Evolutionary conservation across 1,140 invertebrate species (phyloP), one percentile per base, ranked within the genome.

Genomic region (Panagrolaimus sp.): DNA sequence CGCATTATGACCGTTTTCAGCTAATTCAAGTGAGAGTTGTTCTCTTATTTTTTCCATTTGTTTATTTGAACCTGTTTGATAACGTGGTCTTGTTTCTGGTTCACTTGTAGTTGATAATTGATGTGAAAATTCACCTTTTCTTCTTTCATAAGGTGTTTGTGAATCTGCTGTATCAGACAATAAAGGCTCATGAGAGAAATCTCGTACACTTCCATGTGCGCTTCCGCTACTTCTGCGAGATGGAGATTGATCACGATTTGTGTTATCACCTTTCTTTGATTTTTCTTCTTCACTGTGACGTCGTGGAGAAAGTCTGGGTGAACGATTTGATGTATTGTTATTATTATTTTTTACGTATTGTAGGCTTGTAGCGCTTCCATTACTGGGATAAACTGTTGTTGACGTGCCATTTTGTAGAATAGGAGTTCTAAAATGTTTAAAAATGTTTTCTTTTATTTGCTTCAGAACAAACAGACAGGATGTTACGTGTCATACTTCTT

Each of bases 371-470:
- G 67, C 63, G 47, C 73, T 76, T 20, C 73, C 73, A 53, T 74
- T 74, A 43, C 76, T 70, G 7, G 73, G 74, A 53, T 75, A 74
- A 16, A 74, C 74, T 38, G 67, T 68, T 11, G 73, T 69, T 20
- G 73, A 74, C 31, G 38, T 72, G 61, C 65, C 65, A 47, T 67
- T 73, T 68, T 70, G 16, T 51, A 70, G 20, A 27, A 27, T 27
- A 25, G 51, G 51, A 27, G 31, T 38, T 7, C 31, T 38, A 4
- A 38, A 38, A 38, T 38, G 31, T 38, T 38, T 38, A 38, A 7
- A 38, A 4, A 7, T 38, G 2, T 38, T 38, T 38, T 38, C 7
- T 4, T 38, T 38, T 38, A 4, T 38, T 38, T n/a, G n/a, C n/a
- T n/a, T n/a, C 7, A 38, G 31, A 38, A 38, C 31, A 4, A 4